phyloP scores from a whole-genome alignment of 2,797 vertebrate genomes.

The Gallinago stenura region DNA sequence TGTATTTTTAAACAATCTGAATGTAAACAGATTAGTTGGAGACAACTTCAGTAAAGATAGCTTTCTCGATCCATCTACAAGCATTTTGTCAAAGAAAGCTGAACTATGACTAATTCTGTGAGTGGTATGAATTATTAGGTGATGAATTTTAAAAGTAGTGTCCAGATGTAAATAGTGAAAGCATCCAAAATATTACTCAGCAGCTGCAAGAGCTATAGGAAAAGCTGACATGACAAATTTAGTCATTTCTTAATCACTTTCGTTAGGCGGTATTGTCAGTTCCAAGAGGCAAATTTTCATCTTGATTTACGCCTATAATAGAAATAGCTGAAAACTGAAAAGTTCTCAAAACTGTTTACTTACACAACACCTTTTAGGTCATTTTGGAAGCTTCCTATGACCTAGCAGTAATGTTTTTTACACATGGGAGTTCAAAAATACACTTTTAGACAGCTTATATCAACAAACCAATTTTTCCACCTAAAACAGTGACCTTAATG shows the following conservation, averaged over 20 bases:
- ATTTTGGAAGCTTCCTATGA: slow-evolving; percentile 59
- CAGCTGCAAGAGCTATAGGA: slow-evolving; percentile 77
- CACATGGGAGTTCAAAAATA: background rate
- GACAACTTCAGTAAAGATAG: slow-evolving; percentile 35
- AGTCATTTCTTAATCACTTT: slow-evolving; percentile 81
- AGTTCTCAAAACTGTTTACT: slow-evolving; percentile 69
- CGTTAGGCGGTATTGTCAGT: slow-evolving; percentile 76
- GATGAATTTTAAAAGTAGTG: slow-evolving; percentile 78
- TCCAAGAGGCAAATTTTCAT: slow-evolving; percentile 77
- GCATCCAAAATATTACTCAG: slow-evolving; percentile 81
- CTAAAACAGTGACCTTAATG: slow-evolving; percentile 18
- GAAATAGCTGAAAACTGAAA: slow-evolving; percentile 75
- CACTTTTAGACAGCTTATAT: background rate
- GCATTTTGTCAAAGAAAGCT: slow-evolving; percentile 70
- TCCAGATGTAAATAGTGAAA: slow-evolving; percentile 81
- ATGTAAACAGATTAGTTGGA: slow-evolving; percentile 8
- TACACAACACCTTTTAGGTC: slow-evolving; percentile 74
- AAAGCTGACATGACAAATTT: slow-evolving; percentile 81
- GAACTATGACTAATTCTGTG: slow-evolving; percentile 71
- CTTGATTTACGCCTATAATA: slow-evolving; percentile 75
- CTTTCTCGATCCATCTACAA: slow-evolving; percentile 29
- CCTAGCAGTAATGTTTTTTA: slow-evolving; percentile 19
- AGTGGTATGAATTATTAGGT: slow-evolving; percentile 78
- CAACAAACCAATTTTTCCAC: slow-evolving; percentile 41
- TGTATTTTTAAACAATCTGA: slow-evolving; percentile 43